These are phyloP conservation scores for Pseudoatta argentina DNA, from an alignment of 1,140 invertebrate species.

Conservation along the genomic window DNA sequence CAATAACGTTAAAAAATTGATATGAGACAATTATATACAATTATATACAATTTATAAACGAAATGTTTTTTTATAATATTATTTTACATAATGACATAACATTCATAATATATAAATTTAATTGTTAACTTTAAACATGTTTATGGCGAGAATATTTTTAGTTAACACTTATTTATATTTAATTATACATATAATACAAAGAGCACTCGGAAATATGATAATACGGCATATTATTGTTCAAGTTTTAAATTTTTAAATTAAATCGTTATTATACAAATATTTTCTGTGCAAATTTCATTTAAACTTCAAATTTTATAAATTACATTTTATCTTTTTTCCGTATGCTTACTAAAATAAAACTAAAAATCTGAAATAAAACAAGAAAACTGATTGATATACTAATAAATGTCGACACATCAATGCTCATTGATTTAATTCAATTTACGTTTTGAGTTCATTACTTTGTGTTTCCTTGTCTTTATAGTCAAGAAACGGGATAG, in stretches of 20 bases:
- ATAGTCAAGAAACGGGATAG: background rate
- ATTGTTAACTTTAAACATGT: background rate
- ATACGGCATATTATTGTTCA: background rate
- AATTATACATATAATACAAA: background rate
- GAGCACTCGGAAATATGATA: background rate
- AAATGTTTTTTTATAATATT: slow-evolving; percentile 14
- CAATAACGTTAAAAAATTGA: background rate
- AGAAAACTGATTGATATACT: background rate
- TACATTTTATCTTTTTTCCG: background rate
- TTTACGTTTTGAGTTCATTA: background rate
- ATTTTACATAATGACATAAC: background rate
- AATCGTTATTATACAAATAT: background rate
- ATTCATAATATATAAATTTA: slow-evolving; percentile 23
- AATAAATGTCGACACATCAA: background rate
- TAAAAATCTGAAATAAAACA: background rate
- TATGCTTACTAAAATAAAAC: background rate
- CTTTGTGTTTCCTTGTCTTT: background rate
- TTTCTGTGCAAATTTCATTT: background rate
- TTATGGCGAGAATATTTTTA: background rate
- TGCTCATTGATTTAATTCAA: background rate
- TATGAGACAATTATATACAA: too few species aligned
- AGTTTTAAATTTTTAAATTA: background rate
- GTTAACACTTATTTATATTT: slow-evolving; percentile 13
- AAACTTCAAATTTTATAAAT: background rate
- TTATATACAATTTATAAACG: slow-evolving; percentile 1